Evolutionary conservation across 2,888 invertebrate genomes (phyloP), one percentile per base, ranked within the genome.

Genomic region (Drosophila mulleri): DNA sequence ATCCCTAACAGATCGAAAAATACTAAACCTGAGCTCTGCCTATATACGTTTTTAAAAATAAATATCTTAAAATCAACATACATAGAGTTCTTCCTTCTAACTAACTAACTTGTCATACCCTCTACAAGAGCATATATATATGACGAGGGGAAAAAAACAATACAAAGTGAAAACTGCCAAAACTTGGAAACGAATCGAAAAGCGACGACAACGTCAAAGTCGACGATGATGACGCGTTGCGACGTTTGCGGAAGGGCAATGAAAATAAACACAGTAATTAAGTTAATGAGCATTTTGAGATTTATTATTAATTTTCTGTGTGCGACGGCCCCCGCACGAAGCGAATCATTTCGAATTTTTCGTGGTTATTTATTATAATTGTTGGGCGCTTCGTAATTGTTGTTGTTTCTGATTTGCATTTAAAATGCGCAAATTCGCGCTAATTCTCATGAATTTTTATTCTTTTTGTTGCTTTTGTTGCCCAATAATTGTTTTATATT

Each of bases 231-330:
- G 23, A 58, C 69, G 57, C 50, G 32, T 29, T 16, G 54, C 39
- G 64, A 63, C 67, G 54, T 57, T 70, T 75, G 76, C 83, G 77
- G 88, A 90, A 90, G 84, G 84, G 82, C 86, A 91, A 88, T 88
- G 88, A 88, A 88, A 90, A 91, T 90, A 89, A 91, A 87, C 88
- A 85, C 87, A 89, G 89, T 89, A 90, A 90, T 90, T 90, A 90
- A 88, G 88, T 90, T 90, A 90, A 90, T 90, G 90, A 91, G 88
- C 88, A 90, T 90, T 89, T 90, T 88, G 83, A 90, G 90, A 90
- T 90, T 90, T 90, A 90, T 90, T 87, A 87, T 88, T 88, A 87
- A 87, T 89, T 88, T 88, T 85, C 72, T 68, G 83, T 76, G 72
- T 67, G 67, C 64, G 23, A 41, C 53, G 20, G 26, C 59, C 37